These are phyloP conservation scores for Noctua janthe DNA, from an alignment of 2,888 invertebrate species.

Conservation along the genomic window DNA sequence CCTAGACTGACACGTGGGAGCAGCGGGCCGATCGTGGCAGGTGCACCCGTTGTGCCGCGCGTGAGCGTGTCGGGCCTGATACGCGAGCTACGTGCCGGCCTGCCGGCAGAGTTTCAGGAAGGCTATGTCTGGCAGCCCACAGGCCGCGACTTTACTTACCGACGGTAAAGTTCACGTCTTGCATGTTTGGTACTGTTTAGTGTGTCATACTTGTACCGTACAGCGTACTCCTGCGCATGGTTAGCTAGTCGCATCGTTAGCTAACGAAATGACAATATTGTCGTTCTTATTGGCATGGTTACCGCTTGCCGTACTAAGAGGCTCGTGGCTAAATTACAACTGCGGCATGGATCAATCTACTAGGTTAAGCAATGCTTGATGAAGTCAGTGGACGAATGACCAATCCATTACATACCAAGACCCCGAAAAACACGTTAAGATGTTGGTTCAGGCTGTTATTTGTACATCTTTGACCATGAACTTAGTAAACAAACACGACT, in stretches of 20 bases:
- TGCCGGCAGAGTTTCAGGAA: neutral
- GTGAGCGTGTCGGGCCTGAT: neutral
- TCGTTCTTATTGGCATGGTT: neutral
- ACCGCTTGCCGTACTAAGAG: neutral
- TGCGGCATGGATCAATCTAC: neutral
- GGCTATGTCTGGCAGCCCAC: neutral
- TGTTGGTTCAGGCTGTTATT: too few species aligned
- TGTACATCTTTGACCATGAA: too few species aligned
- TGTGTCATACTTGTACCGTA: too few species aligned
- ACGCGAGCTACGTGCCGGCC: neutral
- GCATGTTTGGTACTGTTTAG: neutral
- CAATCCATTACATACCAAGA: neutral
- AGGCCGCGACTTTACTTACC: neutral
- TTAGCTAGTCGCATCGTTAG: too few species aligned
- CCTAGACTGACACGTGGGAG: neutral
- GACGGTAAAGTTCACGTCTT: conserved; percentile 8
- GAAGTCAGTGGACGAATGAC: neutral
- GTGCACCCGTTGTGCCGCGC: neutral
- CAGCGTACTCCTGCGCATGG: neutral
- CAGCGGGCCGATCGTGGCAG: neutral
- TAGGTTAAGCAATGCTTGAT: neutral
- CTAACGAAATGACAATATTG: neutral
- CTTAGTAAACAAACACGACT: too few species aligned
- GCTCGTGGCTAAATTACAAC: neutral
- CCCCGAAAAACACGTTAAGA: too few species aligned